Evolutionary conservation across 2,797 vertebrate genomes (phyloP), one percentile per base, ranked within the genome.

Genomic region (Erpetoichthys calabaricus): DNA sequence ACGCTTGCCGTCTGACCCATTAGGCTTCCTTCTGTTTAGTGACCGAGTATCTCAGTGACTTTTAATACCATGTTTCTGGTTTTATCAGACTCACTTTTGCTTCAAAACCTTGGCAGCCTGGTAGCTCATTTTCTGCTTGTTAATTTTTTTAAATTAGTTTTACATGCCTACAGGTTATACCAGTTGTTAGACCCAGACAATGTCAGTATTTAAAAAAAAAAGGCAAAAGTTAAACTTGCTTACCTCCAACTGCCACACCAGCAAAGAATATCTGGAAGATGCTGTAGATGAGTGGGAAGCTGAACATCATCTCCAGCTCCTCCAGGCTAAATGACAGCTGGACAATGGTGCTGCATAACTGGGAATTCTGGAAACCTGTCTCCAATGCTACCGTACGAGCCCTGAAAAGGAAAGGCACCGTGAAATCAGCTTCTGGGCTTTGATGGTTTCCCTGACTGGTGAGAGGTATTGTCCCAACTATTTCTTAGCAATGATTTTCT

Each of bases 271-370:
- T 53, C 76, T 99, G 96, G 75, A 98, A 98, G 70, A 98, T 86
- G 67, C 88, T 97, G 74, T 99, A 99, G 80, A 99, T 82, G 64
- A 99, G 91, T 0, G 96, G 96, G 73, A 99, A 98, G 2, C 89
- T 79, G 62, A 99, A 99, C 84, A 98, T 90, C 45, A 82, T 2
- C 44, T 86, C 83, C 53, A 98, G 79, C 2, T 98, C 87, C 0
- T 80, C 83, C 0, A 75, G 59, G 5, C 6, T 74, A 71, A 98
- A 99, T 54, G 96, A 98, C 53, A 99, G 82, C 68, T 99, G 94
- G 42, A 91, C 75, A 4, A 99, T 88, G 8, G 96, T 95, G 62
- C 94, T 91, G 75, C 94, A 97, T 2, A 99, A 73, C 77, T 99
- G 94, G 1, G 84, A 66, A 66, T 99, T 99, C 81, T 99, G 96